Base-by-base conservation (phyloP, 2,113 vertebrate species). In the Crocuta crocuta region DNA sequence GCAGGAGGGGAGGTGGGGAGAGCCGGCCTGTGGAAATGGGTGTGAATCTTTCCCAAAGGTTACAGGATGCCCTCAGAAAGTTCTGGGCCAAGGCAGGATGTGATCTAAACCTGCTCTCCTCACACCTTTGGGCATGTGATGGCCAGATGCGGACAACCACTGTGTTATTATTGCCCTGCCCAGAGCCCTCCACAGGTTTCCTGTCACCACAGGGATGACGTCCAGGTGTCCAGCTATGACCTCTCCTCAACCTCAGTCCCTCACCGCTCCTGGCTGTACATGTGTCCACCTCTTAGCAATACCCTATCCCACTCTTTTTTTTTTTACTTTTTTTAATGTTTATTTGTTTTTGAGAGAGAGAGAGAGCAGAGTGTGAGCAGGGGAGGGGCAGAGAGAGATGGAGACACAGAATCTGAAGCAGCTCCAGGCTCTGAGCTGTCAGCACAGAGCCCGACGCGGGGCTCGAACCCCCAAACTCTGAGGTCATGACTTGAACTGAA, bases 261-360 rank as follows among this genome's bases (percentile, higher is more conserved):
- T 73, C 17, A 17, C 24, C 0, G 5, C 9, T 11, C 15, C 4
- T 1, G 1, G 1, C 4, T 6, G 7, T 28, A 15, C 1, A 2
- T 9, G 1, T 65, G 24, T 53, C 12, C 12, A 48, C 28, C 9
- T 63, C 19, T 80, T 50, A 11, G 28, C 28, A 12, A 21, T 28
- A 28, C 4, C 16, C 43, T n/a, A 9, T 43, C 43, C 19, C 23
- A 45, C 39, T 74, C 11, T 61, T 61, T 61, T 58, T 53, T 58
- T 58, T 58, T 55, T 55, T 7, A 21, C 16, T 39, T 39, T 39
- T 39, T 17, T 55, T 55, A 23, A 23, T 61, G 21, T 61, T 61
- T 19, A 7, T 55, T 55, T 61, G 19, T 3, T 61, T 61, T 61
- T 61, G 58, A 61, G 21, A 61, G 2, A 61, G 58, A 61, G 58